phyloP scores from a whole-genome alignment of 1,140 invertebrate species.

The Tetraneura akinire region DNA sequence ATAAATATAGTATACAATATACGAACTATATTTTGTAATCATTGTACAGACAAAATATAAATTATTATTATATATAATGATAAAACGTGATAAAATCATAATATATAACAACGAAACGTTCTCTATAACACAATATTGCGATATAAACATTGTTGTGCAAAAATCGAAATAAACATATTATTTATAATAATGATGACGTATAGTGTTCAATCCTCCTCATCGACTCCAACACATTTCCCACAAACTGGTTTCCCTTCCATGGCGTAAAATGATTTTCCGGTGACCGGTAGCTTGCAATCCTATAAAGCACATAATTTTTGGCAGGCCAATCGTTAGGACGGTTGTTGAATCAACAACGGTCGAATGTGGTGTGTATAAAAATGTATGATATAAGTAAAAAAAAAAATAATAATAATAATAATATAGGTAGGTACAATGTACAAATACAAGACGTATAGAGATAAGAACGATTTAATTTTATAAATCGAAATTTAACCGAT shows the following conservation, averaged over 20 bases:
- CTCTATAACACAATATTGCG: not conserved
- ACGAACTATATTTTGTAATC: conserved; percentile 4
- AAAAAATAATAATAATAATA: not conserved
- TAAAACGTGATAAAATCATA: not conserved
- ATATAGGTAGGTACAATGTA: not conserved
- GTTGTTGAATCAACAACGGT: not conserved
- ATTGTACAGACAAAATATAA: conserved; percentile 12
- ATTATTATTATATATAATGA: not conserved
- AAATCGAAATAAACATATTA: not conserved
- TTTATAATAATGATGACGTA: not conserved
- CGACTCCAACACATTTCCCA: conserved; percentile 84
- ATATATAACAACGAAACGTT: not conserved
- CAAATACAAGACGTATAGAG: not conserved
- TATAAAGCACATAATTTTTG: conserved; percentile 61
- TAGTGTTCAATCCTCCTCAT: conserved; percentile 71
- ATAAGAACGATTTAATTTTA: no score
- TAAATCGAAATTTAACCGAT: no score
- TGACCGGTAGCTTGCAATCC: conserved; percentile 90
- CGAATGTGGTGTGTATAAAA: no score
- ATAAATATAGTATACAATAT: not conserved
- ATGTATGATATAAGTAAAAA: no score
- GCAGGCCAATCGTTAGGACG: conserved; percentile 9
- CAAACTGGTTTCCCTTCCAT: conserved; percentile 91
- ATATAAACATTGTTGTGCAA: not conserved
- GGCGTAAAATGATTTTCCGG: conserved; percentile 92